A percentile compares a stretch with the other conserved stretches of the same genome.
These are phyloP conservation scores for Agapostemon virescens DNA, from an alignment of 2,888 invertebrate species.

Conservation along the genomic window DNA sequence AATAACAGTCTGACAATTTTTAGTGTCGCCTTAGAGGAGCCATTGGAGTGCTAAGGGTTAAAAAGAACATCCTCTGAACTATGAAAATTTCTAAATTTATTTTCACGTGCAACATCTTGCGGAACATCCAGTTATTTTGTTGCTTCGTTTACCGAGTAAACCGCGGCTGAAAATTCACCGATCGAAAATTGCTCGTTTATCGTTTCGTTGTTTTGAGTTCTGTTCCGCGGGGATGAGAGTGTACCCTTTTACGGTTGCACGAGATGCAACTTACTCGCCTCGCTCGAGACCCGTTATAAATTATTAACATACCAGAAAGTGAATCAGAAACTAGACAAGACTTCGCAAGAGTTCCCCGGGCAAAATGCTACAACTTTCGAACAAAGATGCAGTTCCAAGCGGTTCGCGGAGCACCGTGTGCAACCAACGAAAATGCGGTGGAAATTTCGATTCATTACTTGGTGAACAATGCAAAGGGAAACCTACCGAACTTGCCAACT, in stretches of 20 bases:
- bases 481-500: background rate
- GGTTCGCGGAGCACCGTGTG: slow-evolving; percentile 13
- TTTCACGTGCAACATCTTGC: background rate
- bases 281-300: background rate
- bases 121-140: background rate
- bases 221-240: background rate
- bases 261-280: background rate
- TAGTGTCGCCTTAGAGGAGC: no score
- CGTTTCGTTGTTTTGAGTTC: background rate
- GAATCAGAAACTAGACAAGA: slow-evolving; percentile 33
- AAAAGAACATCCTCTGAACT: background rate
- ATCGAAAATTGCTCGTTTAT: background rate
- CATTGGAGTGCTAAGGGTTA: no score
- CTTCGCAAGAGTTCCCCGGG: slow-evolving; percentile 26
- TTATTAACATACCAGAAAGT: slow-evolving; percentile 23
- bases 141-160: background rate
- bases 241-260: background rate
- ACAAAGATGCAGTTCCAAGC: slow-evolving; percentile 38
- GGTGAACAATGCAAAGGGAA: slow-evolving; percentile 2
- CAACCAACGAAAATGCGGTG: slow-evolving; percentile 25
- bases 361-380: slow-evolving; percentile 41
- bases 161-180: background rate
- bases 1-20: no score
- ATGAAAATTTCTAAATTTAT: background rate
- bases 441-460: slow-evolving; percentile 42